Base-by-base conservation (phyloP, 2,888 invertebrate genomes). In the Lymantria monacha region DNA sequence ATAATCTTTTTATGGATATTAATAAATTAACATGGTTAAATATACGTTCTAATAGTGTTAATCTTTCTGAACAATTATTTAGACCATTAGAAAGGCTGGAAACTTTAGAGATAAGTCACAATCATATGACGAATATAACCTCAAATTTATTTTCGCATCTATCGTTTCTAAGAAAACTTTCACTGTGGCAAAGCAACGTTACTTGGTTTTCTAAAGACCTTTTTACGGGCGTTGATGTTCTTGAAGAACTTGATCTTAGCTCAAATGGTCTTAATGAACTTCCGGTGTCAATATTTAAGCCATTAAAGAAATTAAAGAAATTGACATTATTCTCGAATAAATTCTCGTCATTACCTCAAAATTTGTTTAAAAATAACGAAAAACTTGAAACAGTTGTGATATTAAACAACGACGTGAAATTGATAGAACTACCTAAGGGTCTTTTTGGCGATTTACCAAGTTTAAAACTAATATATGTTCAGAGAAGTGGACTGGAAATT, bases 101-200 rank as follows among this genome's bases (percentile, higher is more conserved):
- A 61, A 90, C 91, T 49, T 86, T 96, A 47, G 95, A 95, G 79
- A 83, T 95, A 65, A 94, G 94, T 44, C 91, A 92, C 68, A 96
- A 96, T 75, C 91, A 93, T 52, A 83, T 96, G 69, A 89, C 90
- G 43, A 83, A 90, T 66, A 85, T 96, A 68, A 92, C 93, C 36
- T 85, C 91, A 1, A 93, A 92, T 51, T 82, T 94, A 49, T 95
- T 96, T 75, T 86, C 91, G 36, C 93, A 93, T 74, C 87, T 94
- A 63, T 88, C 85, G 48, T 92, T 92, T 62, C 77, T 96, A 53
- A 82, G 85, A 49, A 89, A 93, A 44, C 82, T 96, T 47, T 94
- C 95, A 66, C 76, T 96, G 33, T 95, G 94, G 93, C 92, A 93
- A 66, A 96, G 96, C 74, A 92, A 93, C 63, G 83, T 96, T 49